Evolutionary conservation across 64 coral and sea anemone species (phyloP).

Genomic region (Catalaphyllia jardinei): DNA sequence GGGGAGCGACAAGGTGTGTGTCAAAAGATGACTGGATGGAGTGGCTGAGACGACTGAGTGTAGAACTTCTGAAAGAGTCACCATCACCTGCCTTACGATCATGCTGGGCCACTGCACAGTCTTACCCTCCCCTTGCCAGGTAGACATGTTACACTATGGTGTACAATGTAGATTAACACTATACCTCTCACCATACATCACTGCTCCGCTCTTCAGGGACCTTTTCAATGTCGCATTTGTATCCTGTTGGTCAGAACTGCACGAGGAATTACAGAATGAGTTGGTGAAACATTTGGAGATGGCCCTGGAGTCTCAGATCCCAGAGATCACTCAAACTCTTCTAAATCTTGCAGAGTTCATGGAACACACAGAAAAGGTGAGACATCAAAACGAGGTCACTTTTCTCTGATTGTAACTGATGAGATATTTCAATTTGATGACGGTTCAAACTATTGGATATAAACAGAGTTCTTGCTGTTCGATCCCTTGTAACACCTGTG

Average conservation of each 20-base stretch:
- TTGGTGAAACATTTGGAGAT: slow-evolving; percentile 83
- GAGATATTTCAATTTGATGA: too few relatives aligned
- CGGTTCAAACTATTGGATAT: too few relatives aligned
- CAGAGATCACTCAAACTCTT: slow-evolving; percentile 96
- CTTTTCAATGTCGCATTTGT: slow-evolving; percentile 98
- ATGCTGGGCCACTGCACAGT: slow-evolving; percentile 87
- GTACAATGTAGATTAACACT: not conserved
- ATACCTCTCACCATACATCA: too few relatives aligned
- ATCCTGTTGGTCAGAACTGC: slow-evolving; percentile 98
- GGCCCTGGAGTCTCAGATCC: slow-evolving; percentile 86
- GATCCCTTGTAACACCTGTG: not conserved
- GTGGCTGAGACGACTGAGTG: slow-evolving; percentile 90
- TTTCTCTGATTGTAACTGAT: too few relatives aligned
- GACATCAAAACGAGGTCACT: too few relatives aligned
- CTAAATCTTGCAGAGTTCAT: slow-evolving; percentile 94
- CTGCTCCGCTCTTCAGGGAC: slow-evolving; percentile 43
- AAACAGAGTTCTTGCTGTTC: not conserved
- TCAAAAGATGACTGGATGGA: slow-evolving; percentile 99
- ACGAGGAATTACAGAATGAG: slow-evolving; percentile 96
- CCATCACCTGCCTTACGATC: slow-evolving; percentile 91
- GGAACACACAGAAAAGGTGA: slow-evolving; percentile 95
- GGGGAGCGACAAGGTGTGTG: slow-evolving; percentile 88
- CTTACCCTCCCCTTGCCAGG: slow-evolving; percentile 94
- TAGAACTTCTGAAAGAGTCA: slow-evolving; percentile 95
- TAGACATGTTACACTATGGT: not conserved